Conservation (phyloP, 2,888 invertebrate genomes). For the Prosopocoilus inquinatus region DNA sequence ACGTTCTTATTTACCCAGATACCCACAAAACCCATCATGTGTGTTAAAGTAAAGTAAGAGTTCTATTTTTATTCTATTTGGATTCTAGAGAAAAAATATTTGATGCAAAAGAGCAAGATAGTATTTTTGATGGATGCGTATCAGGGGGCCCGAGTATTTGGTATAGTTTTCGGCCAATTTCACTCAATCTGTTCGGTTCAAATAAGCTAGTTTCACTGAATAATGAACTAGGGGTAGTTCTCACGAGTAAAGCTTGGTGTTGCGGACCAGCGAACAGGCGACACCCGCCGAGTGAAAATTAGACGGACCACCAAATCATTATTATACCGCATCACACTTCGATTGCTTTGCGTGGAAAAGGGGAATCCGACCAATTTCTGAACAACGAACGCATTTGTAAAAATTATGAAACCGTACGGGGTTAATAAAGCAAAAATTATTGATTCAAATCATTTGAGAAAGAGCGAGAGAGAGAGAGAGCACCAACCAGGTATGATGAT, state of each 20-base stretch:
- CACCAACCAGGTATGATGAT: background rate
- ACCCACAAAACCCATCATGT: too few species aligned
- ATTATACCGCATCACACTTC: constrained; percentile 41
- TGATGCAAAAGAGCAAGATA: too few species aligned
- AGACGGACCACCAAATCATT: constrained; percentile 38
- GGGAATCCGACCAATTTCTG: constrained; percentile 17
- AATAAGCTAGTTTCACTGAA: constrained; percentile 26
- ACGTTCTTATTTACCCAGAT: too few species aligned
- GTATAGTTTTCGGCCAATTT: constrained; percentile 8
- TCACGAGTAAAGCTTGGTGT: constrained; percentile 41
- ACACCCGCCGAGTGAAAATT: constrained; percentile 43
- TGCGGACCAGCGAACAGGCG: constrained; percentile 45
- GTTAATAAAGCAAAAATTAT: constrained; percentile 11
- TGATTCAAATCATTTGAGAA: background rate
- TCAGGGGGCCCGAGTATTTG: too few species aligned
- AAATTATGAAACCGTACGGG: constrained; percentile 12
- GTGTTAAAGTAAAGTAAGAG: too few species aligned
- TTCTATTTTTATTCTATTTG: too few species aligned
- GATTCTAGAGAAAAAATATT: too few species aligned
- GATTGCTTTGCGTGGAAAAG: constrained; percentile 34
- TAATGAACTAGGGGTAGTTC: constrained; percentile 35
- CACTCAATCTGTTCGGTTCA: constrained; percentile 4
- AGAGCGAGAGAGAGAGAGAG: background rate
- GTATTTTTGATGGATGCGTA: too few species aligned
- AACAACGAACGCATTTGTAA: constrained; percentile 1